phyloP scores from a whole-genome alignment of 2,113 vertebrate species.

The Lepidothrix coronata region DNA sequence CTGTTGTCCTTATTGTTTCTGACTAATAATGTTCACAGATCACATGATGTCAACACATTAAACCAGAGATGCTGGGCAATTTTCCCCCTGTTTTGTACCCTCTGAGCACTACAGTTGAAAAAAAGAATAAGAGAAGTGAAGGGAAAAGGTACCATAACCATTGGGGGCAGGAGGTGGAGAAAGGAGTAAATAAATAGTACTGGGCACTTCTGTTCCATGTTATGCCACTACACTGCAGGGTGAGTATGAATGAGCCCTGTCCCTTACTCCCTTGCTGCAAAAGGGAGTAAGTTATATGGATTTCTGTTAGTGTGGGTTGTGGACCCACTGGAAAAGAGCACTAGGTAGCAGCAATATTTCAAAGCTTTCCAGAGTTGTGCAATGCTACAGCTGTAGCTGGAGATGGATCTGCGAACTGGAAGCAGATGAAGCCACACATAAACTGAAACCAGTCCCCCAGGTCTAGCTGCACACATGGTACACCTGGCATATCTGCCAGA shows the following conservation, averaged over 20 bases:
- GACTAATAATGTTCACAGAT: background rate
- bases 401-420: background rate
- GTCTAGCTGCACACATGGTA: background rate
- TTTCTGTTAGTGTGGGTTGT: background rate
- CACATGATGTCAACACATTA: background rate
- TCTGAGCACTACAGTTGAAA: background rate
- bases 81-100: background rate
- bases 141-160: background rate
- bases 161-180: background rate
- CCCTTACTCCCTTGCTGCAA: background rate
- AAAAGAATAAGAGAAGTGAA: background rate
- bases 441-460: background rate
- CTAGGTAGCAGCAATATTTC: background rate
- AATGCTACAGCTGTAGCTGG: background rate
- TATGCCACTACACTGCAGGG: background rate
- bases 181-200: background rate
- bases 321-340: background rate
- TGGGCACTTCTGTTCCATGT: background rate
- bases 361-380: background rate
- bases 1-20: background rate
- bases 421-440: background rate
- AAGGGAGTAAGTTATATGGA: fast-evolving
- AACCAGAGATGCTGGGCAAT: background rate
- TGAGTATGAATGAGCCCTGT: background rate
- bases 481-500: background rate